phyloP scores from a whole-genome alignment of 37 sponge, comb jelly and placozoan species.

The Ephydatia muelleri region DNA sequence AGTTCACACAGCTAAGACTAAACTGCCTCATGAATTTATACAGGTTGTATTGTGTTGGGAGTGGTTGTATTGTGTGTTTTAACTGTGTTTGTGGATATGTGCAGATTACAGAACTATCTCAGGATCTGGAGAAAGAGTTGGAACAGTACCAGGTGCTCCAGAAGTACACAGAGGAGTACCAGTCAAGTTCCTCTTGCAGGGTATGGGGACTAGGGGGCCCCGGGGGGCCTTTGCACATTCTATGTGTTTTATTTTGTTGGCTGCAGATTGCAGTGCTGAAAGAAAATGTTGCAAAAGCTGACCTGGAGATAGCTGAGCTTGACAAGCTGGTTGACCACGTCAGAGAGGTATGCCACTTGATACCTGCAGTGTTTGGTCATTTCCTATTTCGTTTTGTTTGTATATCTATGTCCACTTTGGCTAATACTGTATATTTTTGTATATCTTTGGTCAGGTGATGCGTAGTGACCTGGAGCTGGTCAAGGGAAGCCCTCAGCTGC shows the following conservation, averaged over 20 bases:
- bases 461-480: background rate
- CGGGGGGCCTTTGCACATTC: no score
- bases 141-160: constrained; percentile 29
- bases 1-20: no score
- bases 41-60: constrained; percentile 1
- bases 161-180: constrained; percentile 30
- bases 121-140: constrained; percentile 2
- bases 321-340: constrained; percentile 57
- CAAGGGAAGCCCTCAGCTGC: constrained; percentile 6
- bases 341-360: background rate
- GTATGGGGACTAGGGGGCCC: background rate
- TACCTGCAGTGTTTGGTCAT: background rate
- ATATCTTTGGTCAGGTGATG: constrained; percentile 19
- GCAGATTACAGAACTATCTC: background rate
- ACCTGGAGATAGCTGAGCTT: constrained; percentile 50
- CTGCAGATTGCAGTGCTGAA: constrained; percentile 54
- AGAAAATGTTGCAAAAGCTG: constrained; percentile 54
- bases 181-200: constrained; percentile 32
- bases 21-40: no score
- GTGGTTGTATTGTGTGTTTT: background rate
- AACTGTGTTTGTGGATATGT: background rate
- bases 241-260: no score
- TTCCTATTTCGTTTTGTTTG: background rate
- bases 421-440: background rate
- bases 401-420: background rate